These are phyloP conservation scores for Phalanger gymnotis DNA, from an alignment of 2,797 vertebrate species.

Conservation along the genomic window DNA sequence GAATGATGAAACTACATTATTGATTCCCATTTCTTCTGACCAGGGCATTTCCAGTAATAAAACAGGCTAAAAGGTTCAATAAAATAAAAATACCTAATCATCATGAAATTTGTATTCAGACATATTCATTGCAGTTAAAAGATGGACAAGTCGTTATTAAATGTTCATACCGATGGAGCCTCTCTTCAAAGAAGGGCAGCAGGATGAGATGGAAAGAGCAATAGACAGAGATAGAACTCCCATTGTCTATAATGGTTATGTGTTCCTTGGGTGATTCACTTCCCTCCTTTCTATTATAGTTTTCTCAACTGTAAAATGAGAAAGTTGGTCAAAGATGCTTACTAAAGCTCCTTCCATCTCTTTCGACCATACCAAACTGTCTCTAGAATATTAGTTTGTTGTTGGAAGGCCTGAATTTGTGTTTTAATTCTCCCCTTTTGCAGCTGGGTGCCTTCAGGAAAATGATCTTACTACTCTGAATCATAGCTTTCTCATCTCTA, in stretches of 20 bases:
- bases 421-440: neutral
- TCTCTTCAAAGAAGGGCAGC: neutral
- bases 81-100: slow-evolving; percentile 66
- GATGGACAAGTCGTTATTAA: slow-evolving; percentile 80
- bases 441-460: neutral
- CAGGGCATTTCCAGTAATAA: slow-evolving; percentile 35
- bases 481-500: neutral
- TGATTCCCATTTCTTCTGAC: neutral
- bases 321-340: neutral
- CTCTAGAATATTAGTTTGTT: neutral
- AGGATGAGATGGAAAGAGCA: neutral
- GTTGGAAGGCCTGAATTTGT: neutral
- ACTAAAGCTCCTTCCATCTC: neutral
- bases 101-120: slow-evolving; percentile 77
- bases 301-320: neutral
- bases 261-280: neutral
- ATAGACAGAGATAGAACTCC: neutral
- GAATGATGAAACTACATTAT: neutral
- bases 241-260: neutral
- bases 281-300: neutral
- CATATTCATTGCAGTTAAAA: slow-evolving; percentile 74
- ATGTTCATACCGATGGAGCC: slow-evolving; percentile 79
- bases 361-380: neutral
- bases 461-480: neutral
- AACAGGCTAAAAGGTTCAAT: slow-evolving; percentile 63